These are phyloP conservation scores for Sebastiscus albofasciatus DNA, from an alignment of 2,797 vertebrate species.

Conservation along the genomic window DNA sequence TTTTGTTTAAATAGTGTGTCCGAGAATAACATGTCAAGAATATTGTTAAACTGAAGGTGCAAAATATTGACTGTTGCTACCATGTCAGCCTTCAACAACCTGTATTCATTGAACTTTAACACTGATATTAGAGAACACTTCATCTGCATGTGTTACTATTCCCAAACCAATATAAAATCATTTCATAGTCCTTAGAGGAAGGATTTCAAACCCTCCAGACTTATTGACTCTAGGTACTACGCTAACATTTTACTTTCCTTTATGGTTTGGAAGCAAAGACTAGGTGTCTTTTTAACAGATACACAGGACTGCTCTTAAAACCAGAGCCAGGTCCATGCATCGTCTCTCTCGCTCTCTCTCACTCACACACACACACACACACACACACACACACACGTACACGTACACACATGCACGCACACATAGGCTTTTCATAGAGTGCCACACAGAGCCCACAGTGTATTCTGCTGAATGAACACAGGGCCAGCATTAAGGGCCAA, in stretches of 20 bases:
- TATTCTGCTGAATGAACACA: conserved; percentile 71
- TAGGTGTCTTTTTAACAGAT: conserved; percentile 34
- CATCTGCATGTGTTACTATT: conserved; percentile 10
- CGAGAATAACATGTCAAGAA: conserved; percentile 30
- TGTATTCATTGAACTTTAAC: neutral
- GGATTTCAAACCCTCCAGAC: conserved; percentile 30
- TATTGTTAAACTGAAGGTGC: neutral
- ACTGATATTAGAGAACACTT: neutral
- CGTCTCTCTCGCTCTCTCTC: neutral
- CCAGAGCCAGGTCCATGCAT: conserved; percentile 25
- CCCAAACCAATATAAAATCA: conserved; percentile 24
- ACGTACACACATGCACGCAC: neutral
- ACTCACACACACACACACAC: too few species aligned
- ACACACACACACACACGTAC: conserved; percentile 20
- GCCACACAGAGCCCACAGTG: conserved; percentile 67
- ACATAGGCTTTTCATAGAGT: conserved; percentile 56
- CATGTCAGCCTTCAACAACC: neutral
- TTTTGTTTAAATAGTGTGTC: neutral
- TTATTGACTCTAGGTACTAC: conserved; percentile 21
- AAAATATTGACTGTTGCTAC: neutral
- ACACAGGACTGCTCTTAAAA: conserved; percentile 36
- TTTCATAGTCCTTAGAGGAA: conserved; percentile 1
- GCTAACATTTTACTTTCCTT: conserved; percentile 52
- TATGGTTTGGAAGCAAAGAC: conserved; percentile 40
- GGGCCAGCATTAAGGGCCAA: conserved; percentile 33